A percentile compares a stretch with the other conserved stretches of the same genome.
These are phyloP conservation scores for Wasmannia auropunctata DNA, from an alignment of 1,140 invertebrate genomes.

Conservation along the genomic window DNA sequence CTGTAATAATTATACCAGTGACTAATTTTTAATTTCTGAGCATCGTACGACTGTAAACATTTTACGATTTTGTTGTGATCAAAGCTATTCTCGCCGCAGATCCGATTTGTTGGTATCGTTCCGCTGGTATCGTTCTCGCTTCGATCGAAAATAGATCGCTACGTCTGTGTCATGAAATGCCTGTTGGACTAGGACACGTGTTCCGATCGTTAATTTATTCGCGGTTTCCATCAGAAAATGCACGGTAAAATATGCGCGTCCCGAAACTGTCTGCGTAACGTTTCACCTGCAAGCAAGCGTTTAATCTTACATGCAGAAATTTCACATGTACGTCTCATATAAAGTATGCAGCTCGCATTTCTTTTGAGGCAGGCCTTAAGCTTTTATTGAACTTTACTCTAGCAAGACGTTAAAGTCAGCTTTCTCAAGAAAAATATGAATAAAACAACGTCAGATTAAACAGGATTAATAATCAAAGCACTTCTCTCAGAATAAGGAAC, in stretches of 20 bases:
- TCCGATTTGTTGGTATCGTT: neutral
- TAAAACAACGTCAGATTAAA: neutral
- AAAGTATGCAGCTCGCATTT: conserved; percentile 28
- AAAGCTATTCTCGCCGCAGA: conserved; percentile 1
- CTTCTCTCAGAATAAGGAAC: neutral
- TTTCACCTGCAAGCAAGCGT: conserved; percentile 25
- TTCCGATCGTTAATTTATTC: conserved; percentile 38
- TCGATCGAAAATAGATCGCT: conserved; percentile 39
- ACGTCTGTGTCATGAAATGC: neutral
- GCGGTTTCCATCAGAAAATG: conserved; percentile 33
- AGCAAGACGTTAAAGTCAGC: neutral
- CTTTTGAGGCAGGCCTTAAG: neutral
- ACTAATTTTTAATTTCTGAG: neutral
- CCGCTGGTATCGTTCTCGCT: neutral
- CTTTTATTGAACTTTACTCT: conserved; percentile 37
- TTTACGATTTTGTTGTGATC: neutral
- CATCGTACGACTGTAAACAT: neutral
- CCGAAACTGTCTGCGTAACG: conserved; percentile 38
- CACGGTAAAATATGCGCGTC: conserved; percentile 38
- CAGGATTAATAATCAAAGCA: neutral
- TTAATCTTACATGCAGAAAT: conserved; percentile 47
- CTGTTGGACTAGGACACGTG: neutral
- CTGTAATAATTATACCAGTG: neutral
- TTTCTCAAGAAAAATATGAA: conserved; percentile 4
- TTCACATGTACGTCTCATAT: conserved; percentile 1